phyloP scores from a whole-genome alignment of 2,113 vertebrate genomes.

The human (Homo sapiens) region DNA sequence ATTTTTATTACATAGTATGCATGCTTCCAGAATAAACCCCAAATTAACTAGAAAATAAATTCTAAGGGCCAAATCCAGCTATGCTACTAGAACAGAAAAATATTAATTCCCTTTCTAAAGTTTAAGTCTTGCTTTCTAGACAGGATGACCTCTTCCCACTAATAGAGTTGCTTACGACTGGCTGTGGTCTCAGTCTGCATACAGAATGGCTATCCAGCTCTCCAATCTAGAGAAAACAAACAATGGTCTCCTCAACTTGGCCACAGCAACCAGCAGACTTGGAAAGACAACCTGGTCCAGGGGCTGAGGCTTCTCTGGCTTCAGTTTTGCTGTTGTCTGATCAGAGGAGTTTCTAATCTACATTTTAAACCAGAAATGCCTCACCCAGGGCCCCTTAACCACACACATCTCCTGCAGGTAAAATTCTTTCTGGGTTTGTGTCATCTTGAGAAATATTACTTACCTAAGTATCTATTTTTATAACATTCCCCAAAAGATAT shows the following conservation, averaged over 20 bases:
- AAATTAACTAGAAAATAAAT: background rate
- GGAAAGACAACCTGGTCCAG: background rate
- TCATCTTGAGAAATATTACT: background rate
- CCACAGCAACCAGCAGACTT: background rate
- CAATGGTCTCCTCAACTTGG: background rate
- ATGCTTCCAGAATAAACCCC: background rate
- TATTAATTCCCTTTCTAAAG: background rate
- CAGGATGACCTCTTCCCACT: background rate
- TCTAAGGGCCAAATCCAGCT: background rate
- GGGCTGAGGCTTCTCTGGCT: background rate
- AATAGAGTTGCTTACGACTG: accelerated
- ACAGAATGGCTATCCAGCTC: background rate
- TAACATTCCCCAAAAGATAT: background rate
- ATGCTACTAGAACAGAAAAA: background rate
- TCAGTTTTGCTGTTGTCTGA: background rate
- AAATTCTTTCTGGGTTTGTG: background rate
- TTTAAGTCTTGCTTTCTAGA: background rate
- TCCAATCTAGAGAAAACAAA: background rate
- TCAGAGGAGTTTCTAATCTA: background rate
- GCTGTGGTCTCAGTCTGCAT: background rate
- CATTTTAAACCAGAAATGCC: background rate
- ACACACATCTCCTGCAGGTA: background rate
- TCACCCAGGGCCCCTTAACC: background rate
- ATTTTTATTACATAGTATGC: background rate
- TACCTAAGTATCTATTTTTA: background rate